A percentile compares a stretch with the other conserved stretches of the same genome.
Evolutionary conservation across 2,113 vertebrate genomes (phyloP).

Genomic region (Equus przewalskii): DNA sequence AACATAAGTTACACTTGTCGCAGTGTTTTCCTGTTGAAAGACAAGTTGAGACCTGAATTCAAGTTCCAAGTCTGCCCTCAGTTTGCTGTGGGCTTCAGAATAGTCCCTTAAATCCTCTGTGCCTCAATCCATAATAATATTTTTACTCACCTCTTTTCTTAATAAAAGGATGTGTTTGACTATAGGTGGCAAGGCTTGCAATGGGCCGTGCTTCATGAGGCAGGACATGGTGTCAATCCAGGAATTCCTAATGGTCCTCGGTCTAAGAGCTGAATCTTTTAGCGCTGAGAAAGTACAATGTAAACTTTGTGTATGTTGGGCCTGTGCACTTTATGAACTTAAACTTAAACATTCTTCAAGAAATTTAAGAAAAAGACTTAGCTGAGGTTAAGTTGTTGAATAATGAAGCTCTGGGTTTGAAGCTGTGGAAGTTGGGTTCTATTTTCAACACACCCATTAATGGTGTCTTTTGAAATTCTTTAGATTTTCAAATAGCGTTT

Average conservation of each 20-base stretch:
- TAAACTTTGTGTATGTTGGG: neutral
- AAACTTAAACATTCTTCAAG: neutral
- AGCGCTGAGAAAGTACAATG: neutral
- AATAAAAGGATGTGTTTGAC: neutral
- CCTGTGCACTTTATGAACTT: neutral
- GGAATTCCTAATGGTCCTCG: neutral
- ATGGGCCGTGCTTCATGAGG: neutral
- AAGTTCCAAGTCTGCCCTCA: neutral
- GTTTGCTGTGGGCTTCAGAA: neutral
- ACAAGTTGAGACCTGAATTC: neutral
- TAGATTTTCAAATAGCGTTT: slow-evolving; percentile 62
- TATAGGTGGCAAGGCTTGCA: neutral
- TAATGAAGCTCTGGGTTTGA: neutral
- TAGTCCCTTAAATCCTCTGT: neutral
- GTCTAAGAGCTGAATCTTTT: neutral
- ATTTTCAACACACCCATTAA: slow-evolving; percentile 67
- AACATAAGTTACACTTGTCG: neutral
- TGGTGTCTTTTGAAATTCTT: slow-evolving; percentile 56
- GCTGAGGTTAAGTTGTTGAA: neutral
- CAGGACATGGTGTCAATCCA: neutral
- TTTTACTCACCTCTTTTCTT: neutral
- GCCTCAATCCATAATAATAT: neutral
- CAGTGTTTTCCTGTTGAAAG: neutral
- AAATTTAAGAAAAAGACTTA: neutral
- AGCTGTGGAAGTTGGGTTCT: neutral